These are phyloP conservation scores for Thymallus thymallus DNA, from an alignment of 2,113 vertebrate genomes.

Conservation along the genomic window DNA sequence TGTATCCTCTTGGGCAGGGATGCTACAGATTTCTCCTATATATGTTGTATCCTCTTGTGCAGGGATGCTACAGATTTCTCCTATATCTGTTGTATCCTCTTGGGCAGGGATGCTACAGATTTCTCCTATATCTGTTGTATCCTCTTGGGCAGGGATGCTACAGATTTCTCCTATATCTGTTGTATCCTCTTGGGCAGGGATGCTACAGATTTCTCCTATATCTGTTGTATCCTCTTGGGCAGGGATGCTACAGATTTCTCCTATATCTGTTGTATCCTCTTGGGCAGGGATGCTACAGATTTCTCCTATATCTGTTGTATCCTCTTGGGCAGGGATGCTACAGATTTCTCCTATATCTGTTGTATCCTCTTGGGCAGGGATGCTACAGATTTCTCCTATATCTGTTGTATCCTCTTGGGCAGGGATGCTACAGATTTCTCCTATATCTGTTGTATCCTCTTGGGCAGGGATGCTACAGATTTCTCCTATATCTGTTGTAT, in stretches of 20 bases:
- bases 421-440: constrained; percentile 7
- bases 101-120: not conserved
- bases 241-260: not conserved
- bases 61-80: too few relatives aligned
- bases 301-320: not conserved
- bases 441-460: too few relatives aligned
- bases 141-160: not conserved
- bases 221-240: too few relatives aligned
- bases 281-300: not conserved
- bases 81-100: too few relatives aligned
- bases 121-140: not conserved
- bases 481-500: too few relatives aligned
- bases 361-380: too few relatives aligned
- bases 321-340: too few relatives aligned
- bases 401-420: not conserved
- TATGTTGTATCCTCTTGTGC: too few relatives aligned
- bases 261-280: not conserved
- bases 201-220: too few relatives aligned
- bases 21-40: constrained; percentile 3
- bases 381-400: not conserved
- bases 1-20: not conserved
- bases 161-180: not conserved
- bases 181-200: too few relatives aligned
- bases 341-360: too few relatives aligned
- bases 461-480: too few relatives aligned